Evolutionary conservation across 2,888 invertebrate species (phyloP), one percentile per base, ranked within the genome.

Genomic region (Protonemura montana): DNA sequence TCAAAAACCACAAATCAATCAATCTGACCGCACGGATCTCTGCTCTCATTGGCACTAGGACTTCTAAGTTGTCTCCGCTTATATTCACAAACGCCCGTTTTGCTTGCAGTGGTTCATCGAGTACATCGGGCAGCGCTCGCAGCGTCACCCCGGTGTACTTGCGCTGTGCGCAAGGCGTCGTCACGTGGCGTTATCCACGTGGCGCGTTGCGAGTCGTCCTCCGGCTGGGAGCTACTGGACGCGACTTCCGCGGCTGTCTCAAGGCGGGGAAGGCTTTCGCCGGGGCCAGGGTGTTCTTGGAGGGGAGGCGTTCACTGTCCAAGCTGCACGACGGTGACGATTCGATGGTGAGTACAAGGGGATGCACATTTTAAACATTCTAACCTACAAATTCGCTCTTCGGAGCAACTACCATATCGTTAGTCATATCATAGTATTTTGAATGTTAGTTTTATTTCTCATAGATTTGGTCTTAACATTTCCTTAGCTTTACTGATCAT

Each of bases 121-220:
- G 95, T 5, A 90, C 94, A 88, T 89, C 92, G 7, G 93, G 91
- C 86, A 90, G 91, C 87, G 91, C 90, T 87, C 93, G 95, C 86
- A 95, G 95, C 1, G 95, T 96, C 84, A 95, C 95, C 76, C 96
- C 96, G 0, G 95, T 96, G 76, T 96, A 96, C 91, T 93, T 96
- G 85, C 93, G 96, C 35, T 96, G 96, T 90, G 93, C 95, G 27
- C 94, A 95, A 87, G 96, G 96, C 30, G 92, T 92, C 27, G 93
- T 96, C 16, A 93, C 93, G n/a, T 96, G 96, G 96, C 91, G 94
- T 89, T 96, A 96, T 90, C 96, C 96, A 0, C 93, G 94, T 7
- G 96, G 95, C 0, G 96, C 96, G 0, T 91, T 96, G 26, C 91
- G 96, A 28, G 93, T 96, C 83, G 93, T 95, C 80, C 93, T 96